A percentile compares a stretch with the other conserved stretches of the same genome.
These are phyloP conservation scores for Hiodon tergisus DNA, from an alignment of 2,113 vertebrate genomes.

Conservation along the genomic window DNA sequence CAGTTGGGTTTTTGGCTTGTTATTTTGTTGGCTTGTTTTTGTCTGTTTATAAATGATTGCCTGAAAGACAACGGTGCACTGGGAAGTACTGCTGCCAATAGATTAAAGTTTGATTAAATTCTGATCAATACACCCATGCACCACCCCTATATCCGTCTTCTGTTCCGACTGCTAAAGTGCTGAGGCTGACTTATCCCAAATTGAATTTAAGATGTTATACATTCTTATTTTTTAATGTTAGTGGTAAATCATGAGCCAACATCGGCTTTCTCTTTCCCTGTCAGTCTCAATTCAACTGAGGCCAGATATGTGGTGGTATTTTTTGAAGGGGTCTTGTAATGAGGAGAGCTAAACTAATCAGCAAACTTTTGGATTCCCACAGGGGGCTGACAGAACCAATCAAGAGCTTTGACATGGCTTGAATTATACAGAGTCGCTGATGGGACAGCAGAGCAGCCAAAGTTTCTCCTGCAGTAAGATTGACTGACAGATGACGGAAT, in stretches of 20 bases:
- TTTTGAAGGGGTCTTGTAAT: constrained; percentile 17
- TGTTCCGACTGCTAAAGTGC: constrained; percentile 44
- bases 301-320: constrained; percentile 22
- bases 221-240: constrained; percentile 53
- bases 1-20: too few relatives aligned
- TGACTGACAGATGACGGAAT: too few relatives aligned
- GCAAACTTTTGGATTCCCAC: constrained; percentile 18
- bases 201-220: constrained; percentile 53
- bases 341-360: constrained; percentile 23
- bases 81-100: constrained; percentile 30
- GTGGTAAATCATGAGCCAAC: constrained; percentile 49
- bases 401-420: neutral
- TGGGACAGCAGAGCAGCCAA: too few relatives aligned
- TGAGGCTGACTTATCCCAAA: constrained; percentile 43
- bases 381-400: constrained; percentile 31
- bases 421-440: too few relatives aligned
- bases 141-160: constrained; percentile 39
- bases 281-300: constrained; percentile 9
- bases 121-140: constrained; percentile 36
- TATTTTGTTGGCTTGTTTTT: too few relatives aligned
- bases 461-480: too few relatives aligned
- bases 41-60: too few relatives aligned
- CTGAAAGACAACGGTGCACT: constrained; percentile 5
- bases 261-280: constrained; percentile 20
- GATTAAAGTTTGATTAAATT: constrained; percentile 36